Evolutionary conservation across 2,888 invertebrate species (phyloP).

Genomic region (Cactoblastis cactorum): DNA sequence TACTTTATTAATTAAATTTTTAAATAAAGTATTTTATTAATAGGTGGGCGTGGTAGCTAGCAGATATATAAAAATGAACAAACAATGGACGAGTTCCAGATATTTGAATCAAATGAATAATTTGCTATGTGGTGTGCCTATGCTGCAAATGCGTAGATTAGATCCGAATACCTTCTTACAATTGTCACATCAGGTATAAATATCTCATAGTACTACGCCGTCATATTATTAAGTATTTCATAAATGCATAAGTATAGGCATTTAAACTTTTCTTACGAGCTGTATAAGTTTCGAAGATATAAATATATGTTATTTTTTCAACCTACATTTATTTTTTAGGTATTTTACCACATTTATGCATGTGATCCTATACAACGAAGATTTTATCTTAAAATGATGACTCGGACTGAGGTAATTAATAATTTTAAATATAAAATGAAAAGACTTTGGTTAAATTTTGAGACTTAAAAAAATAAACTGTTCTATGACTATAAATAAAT

Average conservation of each 20-base stretch:
- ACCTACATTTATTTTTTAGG: no score
- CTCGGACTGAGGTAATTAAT: slow-evolving; percentile 51
- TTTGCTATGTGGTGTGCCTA: slow-evolving; percentile 63
- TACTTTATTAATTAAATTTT: no score
- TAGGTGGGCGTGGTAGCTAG: slow-evolving; percentile 64
- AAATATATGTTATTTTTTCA: no score
- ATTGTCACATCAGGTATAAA: slow-evolving; percentile 54
- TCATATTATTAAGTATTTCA: neutral
- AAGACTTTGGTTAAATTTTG: no score
- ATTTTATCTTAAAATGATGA: slow-evolving; percentile 65
- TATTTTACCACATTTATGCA: slow-evolving; percentile 64
- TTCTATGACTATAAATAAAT: no score
- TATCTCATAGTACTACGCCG: neutral
- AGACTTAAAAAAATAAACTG: no score
- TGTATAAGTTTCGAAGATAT: neutral
- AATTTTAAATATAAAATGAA: neutral
- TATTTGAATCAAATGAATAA: slow-evolving; percentile 69
- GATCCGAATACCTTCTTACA: slow-evolving; percentile 51
- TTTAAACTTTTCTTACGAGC: no score
- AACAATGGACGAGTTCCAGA: slow-evolving; percentile 43
- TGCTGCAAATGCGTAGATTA: slow-evolving; percentile 55
- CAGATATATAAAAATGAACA: slow-evolving; percentile 50
- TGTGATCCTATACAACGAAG: slow-evolving; percentile 64
- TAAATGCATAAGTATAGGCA: neutral
- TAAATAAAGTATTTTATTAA: no score